Base-by-base conservation (phyloP, 2,797 vertebrate species). In the Chaenodraco wilsoni region DNA sequence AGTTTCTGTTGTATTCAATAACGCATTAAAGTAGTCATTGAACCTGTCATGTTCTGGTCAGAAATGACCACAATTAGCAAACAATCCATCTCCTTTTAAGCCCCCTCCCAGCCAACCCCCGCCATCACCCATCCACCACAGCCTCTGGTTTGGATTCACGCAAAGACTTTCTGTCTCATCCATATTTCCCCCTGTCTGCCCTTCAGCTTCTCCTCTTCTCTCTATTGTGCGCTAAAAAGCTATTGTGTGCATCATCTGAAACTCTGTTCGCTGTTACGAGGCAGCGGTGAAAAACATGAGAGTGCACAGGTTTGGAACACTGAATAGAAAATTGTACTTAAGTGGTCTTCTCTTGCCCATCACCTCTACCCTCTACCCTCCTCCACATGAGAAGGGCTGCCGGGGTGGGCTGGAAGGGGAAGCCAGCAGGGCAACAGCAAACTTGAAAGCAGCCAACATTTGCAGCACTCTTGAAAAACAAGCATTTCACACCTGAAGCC, bases 401-500 rank as follows among this genome's bases (percentile, higher is more conserved):
- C 54, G 91, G 94, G 94, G 93, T 91, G 91, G 92, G 92, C 91
- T 92, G 91, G 61, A 74, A 90, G 92, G 92, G 91, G 91, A 91
- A 89, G 85, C 88, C 90, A 87, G 88, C 82, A 86, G 93, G 93
- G 89, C 93, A 94, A 92, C 89, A 92, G 93, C 92, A 93, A 95
- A 95, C 94, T 96, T 98, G 96, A 98, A 99, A 99, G 96, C 96
- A 95, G 95, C 96, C 95, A 96, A 96, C 96, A 97, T 92, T 97
- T 97, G 95, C 96, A 96, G 96, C 95, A 96, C 98, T 97, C 97
- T 99, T 96, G 94, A 98, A 96, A 96, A 95, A 97, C 96, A 97
- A 99, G 96, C 95, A 95, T 97, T 99, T 98, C 97, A 98, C 98
- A 99, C 98, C 98, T 99, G 98, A 99, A 99, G 96, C 96, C 96